Base-by-base conservation (phyloP, 1,140 invertebrate species). In the Nymphalis io region DNA sequence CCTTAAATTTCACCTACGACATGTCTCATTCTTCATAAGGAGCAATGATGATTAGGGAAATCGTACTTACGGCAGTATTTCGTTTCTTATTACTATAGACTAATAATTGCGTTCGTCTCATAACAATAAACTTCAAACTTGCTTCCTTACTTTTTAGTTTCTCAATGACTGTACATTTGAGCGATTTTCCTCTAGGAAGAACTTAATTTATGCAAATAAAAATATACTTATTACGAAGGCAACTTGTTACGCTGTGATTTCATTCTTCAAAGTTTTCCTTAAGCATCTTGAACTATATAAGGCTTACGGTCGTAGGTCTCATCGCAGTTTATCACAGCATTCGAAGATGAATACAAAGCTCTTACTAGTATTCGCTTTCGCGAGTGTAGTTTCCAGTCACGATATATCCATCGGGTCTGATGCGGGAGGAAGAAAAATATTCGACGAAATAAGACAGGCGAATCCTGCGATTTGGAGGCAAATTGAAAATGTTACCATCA, bases 181-280 rank as follows among this genome's bases (percentile, higher is more conserved):
- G 75, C 63, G 58, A 73, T 88, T 90, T 90, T 88, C 88, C 88
- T 88, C 79, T 78, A 88, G 82, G 88, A 90, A 88, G 82, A 76
- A 67, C 60, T 78, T 72, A 80, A 78, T 75, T 75, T 67, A 78
- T 72, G 68, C 55, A 79, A 81, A 84, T 82, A 86, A 80, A 82
- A 82, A 82, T 79, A 78, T 73, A 77, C 73, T 79, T 79, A 81
- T 81, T 74, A 76, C 76, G 69, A 81, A 75, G 75, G 74, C 75
- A 75, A 73, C 70, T 66, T 72, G 68, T 79, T 72, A 76, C 70
- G 68, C 64, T 72, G 72, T 78, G 77, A 75, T 72, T 80, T 83
- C 64, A 81, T 76, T 78, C 72, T 60, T 70, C 27, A 66, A 76
- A 67, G 73, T 85, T 87, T 85, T 85, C 84, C 84, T 84, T 72